Evolutionary conservation across 2,797 vertebrate species (phyloP), one percentile per base, ranked within the genome.

Genomic region (Setipinna tenuifilis): DNA sequence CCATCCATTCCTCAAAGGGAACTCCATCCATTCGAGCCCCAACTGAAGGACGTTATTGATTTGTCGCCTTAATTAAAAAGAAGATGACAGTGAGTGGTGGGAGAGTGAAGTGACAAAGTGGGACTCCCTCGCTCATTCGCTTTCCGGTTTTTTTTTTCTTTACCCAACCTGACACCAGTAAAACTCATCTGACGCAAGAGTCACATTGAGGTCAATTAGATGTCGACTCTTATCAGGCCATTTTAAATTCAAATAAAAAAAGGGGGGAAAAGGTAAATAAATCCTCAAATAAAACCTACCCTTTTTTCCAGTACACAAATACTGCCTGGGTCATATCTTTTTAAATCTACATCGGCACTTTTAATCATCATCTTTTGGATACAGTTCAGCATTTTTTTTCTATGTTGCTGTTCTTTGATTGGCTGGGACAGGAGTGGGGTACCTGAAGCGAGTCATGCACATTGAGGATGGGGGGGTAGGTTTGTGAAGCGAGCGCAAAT

Each of bases 31-130:
- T 71, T 58, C 71, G 6, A 31, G 50, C 19, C 17, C 28, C 0
- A 84, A 84, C 28, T 80, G 71, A 80, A 41, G 48, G 68, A 44
- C 83, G 16, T 57, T 84, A 84, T 84, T 80, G 83, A 84, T 80
- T 41, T 16, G 28, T 9, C 19, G 14, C 19, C n/a, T 61, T 68
- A 84, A 75, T 83, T 46, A 25, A 83, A 83, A 41, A 84, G 3
- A 71, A 23, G 9, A 6, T 57, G 65, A 84, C 35, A 68, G n/a
- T 11, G 23, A 11, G 25, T 25, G 62, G 25, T 21, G 68, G 68
- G 68, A 31, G n/a, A 11, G 6, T 10, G 61, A 17, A 9, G 61
- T 65, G 61, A 65, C 61, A 25, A 65, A 23, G 61, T 10, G 61
- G 23, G 61, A 65, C n/a, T 4, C 61, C n/a, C 61, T 17, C 1